phyloP scores from a whole-genome alignment of 2,888 invertebrate genomes.

The Brachypterus glaber region DNA sequence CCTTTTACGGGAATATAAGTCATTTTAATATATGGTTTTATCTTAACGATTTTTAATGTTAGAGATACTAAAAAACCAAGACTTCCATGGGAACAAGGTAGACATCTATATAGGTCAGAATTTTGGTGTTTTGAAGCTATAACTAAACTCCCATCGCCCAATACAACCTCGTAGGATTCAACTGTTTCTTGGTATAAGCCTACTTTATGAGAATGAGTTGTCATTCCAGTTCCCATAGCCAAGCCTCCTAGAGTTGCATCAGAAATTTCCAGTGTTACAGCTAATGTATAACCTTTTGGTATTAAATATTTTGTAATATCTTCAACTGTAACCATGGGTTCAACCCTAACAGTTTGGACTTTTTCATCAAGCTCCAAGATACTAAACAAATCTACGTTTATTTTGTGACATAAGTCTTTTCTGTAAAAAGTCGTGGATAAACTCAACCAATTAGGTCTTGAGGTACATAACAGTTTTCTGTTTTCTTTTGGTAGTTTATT shows the following conservation, averaged over 20 bases:
- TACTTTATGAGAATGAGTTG: conserved; percentile 61
- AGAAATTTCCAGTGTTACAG: conserved; percentile 57
- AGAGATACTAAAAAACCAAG: conserved; percentile 56
- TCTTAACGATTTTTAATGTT: conserved; percentile 49
- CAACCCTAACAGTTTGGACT: conserved; percentile 51
- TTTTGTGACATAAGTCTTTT: conserved; percentile 53
- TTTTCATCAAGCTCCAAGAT: conserved; percentile 50
- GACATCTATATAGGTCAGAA: conserved; percentile 48
- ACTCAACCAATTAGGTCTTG: conserved; percentile 61
- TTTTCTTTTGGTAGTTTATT: conserved; percentile 41
- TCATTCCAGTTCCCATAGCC: conserved; percentile 64
- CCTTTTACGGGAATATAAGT: conserved; percentile 54
- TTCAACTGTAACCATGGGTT: conserved; percentile 59
- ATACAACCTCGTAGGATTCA: conserved; percentile 54
- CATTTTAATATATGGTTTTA: conserved; percentile 57
- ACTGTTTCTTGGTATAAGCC: conserved; percentile 61
- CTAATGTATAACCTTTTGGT: conserved; percentile 56
- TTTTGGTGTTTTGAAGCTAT: conserved; percentile 48
- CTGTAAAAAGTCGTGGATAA: conserved; percentile 58
- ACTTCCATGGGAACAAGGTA: conserved; percentile 61
- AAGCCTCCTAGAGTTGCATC: conserved; percentile 62
- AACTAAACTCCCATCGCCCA: conserved; percentile 52
- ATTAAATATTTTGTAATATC: conserved; percentile 55
- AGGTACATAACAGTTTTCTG: conserved; percentile 52
- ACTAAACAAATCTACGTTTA: conserved; percentile 53